phyloP scores from a whole-genome alignment of 2,797 vertebrate genomes.

The Propithecus deckenii region DNA sequence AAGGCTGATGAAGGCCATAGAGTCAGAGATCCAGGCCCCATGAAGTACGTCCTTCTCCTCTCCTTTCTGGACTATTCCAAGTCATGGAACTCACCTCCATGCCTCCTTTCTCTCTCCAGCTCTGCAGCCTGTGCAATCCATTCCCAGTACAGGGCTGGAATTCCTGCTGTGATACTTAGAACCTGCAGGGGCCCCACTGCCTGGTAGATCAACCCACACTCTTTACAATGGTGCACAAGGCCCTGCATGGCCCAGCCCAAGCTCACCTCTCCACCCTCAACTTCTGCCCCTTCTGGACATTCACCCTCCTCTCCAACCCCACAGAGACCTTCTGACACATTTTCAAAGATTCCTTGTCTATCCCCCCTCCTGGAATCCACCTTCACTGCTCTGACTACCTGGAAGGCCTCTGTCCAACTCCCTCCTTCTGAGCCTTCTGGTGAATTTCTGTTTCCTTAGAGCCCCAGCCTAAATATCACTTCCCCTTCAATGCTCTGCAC shows the following conservation, averaged over 20 bases:
- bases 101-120: neutral
- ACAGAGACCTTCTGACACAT: neutral
- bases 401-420: neutral
- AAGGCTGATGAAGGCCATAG: neutral
- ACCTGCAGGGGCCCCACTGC: neutral
- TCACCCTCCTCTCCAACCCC: neutral
- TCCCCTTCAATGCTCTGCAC: neutral
- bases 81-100: neutral
- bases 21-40: neutral
- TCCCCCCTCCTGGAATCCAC: neutral
- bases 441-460: neutral
- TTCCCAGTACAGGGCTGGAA: neutral
- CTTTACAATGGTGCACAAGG: neutral
- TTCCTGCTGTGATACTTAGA: neutral
- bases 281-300: neutral
- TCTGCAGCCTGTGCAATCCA: neutral
- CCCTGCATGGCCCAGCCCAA: neutral
- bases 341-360: neutral
- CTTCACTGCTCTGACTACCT: neutral
- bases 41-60: neutral
- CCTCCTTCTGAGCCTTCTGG: neutral
- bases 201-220: neutral
- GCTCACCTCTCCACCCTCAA: neutral
- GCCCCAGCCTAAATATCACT: neutral
- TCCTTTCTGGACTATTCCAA: neutral